Base-by-base conservation (phyloP, 2,888 invertebrate species). In the Rambutsinella grinnellia region DNA sequence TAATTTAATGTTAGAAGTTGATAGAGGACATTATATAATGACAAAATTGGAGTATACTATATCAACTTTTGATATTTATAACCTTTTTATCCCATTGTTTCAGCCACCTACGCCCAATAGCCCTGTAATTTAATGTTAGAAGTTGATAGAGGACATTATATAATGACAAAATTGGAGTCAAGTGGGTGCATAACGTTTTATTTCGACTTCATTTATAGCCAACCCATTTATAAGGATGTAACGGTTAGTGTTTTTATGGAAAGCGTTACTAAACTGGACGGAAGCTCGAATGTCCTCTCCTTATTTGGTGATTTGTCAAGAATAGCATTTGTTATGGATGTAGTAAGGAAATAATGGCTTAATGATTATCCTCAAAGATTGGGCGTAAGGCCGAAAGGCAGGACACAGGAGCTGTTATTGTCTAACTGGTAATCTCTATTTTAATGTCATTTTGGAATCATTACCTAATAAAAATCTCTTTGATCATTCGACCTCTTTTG, bases 261-360 rank as follows among this genome's bases (percentile, higher is more conserved):
- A 28, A 65, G 65, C 65, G 54, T 65, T 23, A 36, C 65, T 53
- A 61, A 65, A 54, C 65, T 65, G 65, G 65, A 65, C 54, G 65
- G 63, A 65, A 65, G 21, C 23, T 21, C 36, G 36, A 13, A 5
- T 36, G 36, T 36, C 36, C 13, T 36, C 6, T 36, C 36, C 36
- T 36, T 36, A 8, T 36, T 36, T 36, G 36, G 36, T 36, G 36
- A 36, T 36, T 36, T 36, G 36, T 36, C 36, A 36, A 36, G 13
- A 36, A 36, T 36, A 36, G 36, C 5, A 36, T 8, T n/a, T 8
- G 13, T 36, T 36, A 8, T 36, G 13, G 6, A 36, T 36, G 36
- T 13, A 5, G 6, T 13, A 36, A 36, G 36, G 36, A 36, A 36
- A 36, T 36, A 36, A 36, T 36, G 36, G 13, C 36, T 13, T 36